Percentiles rank a stretch among this genome's conserved stretches.
Conservation (phyloP, 2,113 vertebrate species). For the Hyperopisus bebe region DNA sequence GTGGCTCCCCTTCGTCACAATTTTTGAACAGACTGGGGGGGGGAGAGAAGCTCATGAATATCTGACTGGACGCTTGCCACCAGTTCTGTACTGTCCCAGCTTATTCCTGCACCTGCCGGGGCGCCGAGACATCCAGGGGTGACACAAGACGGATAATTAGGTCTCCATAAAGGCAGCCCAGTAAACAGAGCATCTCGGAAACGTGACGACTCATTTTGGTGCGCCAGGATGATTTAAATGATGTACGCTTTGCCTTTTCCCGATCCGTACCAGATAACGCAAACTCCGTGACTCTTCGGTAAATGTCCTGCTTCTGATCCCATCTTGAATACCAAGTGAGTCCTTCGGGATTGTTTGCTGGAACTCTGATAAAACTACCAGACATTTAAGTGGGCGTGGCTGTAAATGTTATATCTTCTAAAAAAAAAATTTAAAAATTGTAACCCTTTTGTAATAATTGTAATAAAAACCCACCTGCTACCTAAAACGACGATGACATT, state of each 20-base stretch:
- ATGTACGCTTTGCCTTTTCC: not conserved
- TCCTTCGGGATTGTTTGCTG: not conserved
- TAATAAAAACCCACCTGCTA: not conserved
- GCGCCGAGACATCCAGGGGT: not conserved
- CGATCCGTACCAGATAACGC: not conserved
- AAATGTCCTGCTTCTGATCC: not conserved
- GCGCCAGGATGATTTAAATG: not conserved
- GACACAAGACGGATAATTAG: not conserved
- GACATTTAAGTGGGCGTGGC: not conserved
- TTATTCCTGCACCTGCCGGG: not conserved
- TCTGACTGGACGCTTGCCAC: not conserved
- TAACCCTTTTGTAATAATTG: not conserved
- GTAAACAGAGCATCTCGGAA: not conserved
- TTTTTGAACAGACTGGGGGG: not conserved
- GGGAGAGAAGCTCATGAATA: not conserved
- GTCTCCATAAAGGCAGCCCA: not conserved
- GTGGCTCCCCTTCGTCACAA: not conserved
- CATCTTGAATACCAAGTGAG: not conserved
- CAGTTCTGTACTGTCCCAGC: not conserved
- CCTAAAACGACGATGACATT: not conserved
- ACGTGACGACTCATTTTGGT: not conserved
- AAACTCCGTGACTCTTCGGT: not conserved
- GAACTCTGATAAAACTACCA: not conserved
- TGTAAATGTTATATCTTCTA: constrained; percentile 4
- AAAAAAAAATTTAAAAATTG: not conserved